Conservation (phyloP, 2,888 invertebrate genomes). For the Mesorhabditis sp. region DNA sequence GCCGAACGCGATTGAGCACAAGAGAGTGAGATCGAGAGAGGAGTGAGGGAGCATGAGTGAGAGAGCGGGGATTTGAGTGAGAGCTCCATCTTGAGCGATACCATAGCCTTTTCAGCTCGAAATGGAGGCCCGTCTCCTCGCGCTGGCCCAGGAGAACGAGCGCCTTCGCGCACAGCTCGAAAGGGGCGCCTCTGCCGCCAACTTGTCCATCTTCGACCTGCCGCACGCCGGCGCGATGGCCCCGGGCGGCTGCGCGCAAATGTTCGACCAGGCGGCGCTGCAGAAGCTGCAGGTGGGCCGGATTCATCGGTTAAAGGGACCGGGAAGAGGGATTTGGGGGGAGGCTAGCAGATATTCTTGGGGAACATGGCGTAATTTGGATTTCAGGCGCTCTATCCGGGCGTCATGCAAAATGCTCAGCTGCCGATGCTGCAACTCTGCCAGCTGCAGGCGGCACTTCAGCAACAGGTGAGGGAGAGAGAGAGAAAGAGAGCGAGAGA, state of each 20-base stretch:
- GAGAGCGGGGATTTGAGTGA: neutral
- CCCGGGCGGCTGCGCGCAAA: neutral
- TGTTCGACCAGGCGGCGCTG: neutral
- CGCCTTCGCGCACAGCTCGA: slow-evolving; percentile 81
- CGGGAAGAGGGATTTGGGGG: too few relatives aligned
- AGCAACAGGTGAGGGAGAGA: slow-evolving; percentile 12
- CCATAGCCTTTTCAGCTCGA: neutral
- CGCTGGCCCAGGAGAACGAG: slow-evolving; percentile 90
- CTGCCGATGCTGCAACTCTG: slow-evolving; percentile 31
- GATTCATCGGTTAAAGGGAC: neutral
- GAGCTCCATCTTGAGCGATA: neutral
- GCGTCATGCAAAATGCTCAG: slow-evolving; percentile 9
- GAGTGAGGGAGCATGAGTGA: slow-evolving; percentile 4
- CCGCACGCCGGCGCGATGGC: neutral
- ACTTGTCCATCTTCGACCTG: slow-evolving; percentile 1
- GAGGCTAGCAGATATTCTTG: too few relatives aligned
- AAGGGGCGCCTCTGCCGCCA: slow-evolving; percentile 9
- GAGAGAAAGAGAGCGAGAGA: too few relatives aligned
- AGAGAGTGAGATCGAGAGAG: slow-evolving; percentile 7
- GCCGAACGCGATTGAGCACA: slow-evolving; percentile 10
- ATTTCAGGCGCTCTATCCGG: slow-evolving; percentile 10
- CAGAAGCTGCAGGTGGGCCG: slow-evolving; percentile 4
- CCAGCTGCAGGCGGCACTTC: slow-evolving; percentile 26
- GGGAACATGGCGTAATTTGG: too few relatives aligned
- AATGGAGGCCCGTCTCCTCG: slow-evolving; percentile 85